Conservation (phyloP, 2,888 invertebrate genomes). For the Anodontia alba region DNA sequence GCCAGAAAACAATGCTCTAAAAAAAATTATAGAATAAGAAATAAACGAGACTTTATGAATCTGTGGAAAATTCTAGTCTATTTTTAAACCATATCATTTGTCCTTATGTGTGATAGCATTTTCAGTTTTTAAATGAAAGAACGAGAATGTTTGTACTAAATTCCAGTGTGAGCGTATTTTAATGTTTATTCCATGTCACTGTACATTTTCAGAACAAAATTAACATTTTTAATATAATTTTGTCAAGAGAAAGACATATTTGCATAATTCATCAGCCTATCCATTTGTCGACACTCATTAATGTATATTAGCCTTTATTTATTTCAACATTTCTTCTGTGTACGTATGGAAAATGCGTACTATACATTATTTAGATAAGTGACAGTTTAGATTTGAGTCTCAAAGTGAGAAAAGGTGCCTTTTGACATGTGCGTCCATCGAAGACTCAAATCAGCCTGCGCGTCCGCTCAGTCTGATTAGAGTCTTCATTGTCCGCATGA, state of each 20-base stretch:
- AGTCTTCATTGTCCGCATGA: too few relatives aligned
- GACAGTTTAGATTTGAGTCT: too few relatives aligned
- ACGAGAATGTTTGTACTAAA: neutral
- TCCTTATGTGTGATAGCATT: conserved; percentile 1
- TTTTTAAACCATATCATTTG: conserved; percentile 14
- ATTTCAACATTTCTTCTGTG: neutral
- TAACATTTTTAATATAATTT: neutral
- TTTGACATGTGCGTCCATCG: too few relatives aligned
- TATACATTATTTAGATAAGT: too few relatives aligned
- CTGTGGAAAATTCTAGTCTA: neutral
- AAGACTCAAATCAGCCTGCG: too few relatives aligned
- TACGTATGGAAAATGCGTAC: too few relatives aligned
- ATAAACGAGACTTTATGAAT: neutral
- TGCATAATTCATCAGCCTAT: conserved; percentile 14
- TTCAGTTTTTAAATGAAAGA: neutral
- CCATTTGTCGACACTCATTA: neutral
- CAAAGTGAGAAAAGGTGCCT: too few relatives aligned
- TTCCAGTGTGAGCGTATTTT: neutral
- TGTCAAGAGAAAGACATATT: neutral
- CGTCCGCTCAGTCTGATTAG: too few relatives aligned
- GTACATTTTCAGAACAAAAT: neutral
- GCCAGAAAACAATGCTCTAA: too few relatives aligned
- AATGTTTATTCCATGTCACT: neutral
- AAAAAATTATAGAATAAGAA: too few relatives aligned
- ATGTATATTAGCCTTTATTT: conserved; percentile 15